A percentile compares a stretch with the other conserved stretches of the same genome.
These are phyloP conservation scores for Rhizoglyphus robini DNA, from an alignment of 1,140 invertebrate species.

Conservation along the genomic window DNA sequence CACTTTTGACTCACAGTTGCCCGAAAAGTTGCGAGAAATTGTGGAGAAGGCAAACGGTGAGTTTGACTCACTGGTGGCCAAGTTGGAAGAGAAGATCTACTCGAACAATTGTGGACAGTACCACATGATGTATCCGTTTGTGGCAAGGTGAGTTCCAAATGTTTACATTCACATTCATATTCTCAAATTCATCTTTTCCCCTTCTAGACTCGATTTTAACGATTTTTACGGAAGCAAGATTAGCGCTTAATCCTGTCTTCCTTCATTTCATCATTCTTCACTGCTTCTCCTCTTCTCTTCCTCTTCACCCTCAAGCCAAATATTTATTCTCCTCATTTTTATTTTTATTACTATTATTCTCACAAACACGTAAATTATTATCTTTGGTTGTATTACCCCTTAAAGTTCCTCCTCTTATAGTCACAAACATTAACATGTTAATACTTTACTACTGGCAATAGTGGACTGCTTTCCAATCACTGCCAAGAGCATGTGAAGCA, in stretches of 20 bases:
- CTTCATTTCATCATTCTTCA: no score
- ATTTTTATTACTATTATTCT: no score
- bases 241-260: not conserved
- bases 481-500: no score
- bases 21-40: not conserved
- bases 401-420: no score
- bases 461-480: no score
- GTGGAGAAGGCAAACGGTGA: not conserved
- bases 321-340: no score
- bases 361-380: no score
- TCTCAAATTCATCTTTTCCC: not conserved
- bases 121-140: constrained; percentile 16
- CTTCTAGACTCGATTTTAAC: constrained; percentile 6
- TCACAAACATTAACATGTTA: no score
- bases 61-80: not conserved
- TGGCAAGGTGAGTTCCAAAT: not conserved
- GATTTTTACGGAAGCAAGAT: constrained; percentile 11
- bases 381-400: no score
- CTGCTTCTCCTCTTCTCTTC: no score
- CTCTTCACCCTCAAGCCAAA: no score
- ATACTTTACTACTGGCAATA: no score
- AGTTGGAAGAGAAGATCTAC: constrained; percentile 5
- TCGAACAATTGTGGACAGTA: constrained; percentile 13
- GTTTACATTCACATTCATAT: not conserved
- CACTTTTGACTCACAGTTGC: not conserved